Base-by-base conservation (phyloP, 2,888 invertebrate species). In the Hirtodrosophila duncani region DNA sequence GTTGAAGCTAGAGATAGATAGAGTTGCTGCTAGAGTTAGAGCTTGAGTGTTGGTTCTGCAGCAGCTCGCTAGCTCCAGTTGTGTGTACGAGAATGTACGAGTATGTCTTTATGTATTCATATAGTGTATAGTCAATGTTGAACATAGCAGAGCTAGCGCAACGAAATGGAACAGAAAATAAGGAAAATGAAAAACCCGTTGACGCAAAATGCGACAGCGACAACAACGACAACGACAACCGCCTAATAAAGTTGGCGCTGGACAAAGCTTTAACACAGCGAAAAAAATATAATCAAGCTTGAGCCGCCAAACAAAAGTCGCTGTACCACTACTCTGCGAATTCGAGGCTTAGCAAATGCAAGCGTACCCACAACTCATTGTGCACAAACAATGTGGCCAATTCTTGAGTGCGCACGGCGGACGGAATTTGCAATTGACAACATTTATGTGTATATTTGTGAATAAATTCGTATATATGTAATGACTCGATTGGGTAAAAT, bases 121-220 rank as follows among this genome's bases (percentile, higher is more conserved):
- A n/a, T 21, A 36, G 7, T n/a, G 24, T 38, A 26, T 23, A 11
- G 3, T 14, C 8, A 10, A 16, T 16, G 21, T 24, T 17, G 24
- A 14, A 26, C 37, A n/a, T 23, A 14, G 36, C 23, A 7, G 20
- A 36, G 36, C 36, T 23, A 39, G 16, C 38, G 23, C 46, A 33
- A 50, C 70, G 56, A 69, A 67, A 69, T 67, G 70, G 63, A 63
- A 67, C 66, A 67, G 59, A 63, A n/a, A n/a, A n/a, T n/a, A n/a
- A n/a, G n/a, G n/a, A n/a, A n/a, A n/a, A n/a, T n/a, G n/a, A n/a
- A 46, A 67, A 69, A 67, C 70, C 70, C 37, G 67, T 70, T 70
- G 67, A 41, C 31, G 70, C 55, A 69, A 69, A 68, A 57, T 53
- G 20, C 41, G 26, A 50, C 36, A 42, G 42, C 34, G 26, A 41